Conservation (phyloP, 1,140 invertebrate genomes). For the Drosophila suzukii region DNA sequence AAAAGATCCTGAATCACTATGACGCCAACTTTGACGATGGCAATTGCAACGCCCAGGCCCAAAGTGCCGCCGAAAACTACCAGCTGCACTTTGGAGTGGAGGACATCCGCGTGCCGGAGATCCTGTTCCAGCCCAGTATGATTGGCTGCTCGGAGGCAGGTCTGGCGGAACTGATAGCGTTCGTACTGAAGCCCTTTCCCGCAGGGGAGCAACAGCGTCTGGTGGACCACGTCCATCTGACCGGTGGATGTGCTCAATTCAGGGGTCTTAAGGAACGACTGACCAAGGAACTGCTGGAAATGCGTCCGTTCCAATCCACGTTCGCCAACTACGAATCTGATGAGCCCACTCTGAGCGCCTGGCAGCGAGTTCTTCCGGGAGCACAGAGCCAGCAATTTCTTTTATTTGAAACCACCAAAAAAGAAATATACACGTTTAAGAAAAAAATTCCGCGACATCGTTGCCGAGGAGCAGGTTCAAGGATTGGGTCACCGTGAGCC, state of each 20-base stretch:
- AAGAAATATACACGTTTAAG: slow-evolving; percentile 38
- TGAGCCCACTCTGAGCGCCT: slow-evolving; percentile 90
- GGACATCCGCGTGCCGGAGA: slow-evolving; percentile 91
- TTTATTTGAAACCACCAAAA: slow-evolving; percentile 73
- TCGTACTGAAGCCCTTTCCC: slow-evolving; percentile 92
- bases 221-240: slow-evolving; percentile 91
- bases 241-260: slow-evolving; percentile 90
- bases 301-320: slow-evolving; percentile 93
- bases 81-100: slow-evolving; percentile 95
- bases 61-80: slow-evolving; percentile 86
- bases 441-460: slow-evolving; percentile 74
- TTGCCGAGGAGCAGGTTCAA: slow-evolving; percentile 83
- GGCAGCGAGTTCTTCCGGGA: slow-evolving; percentile 94
- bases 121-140: slow-evolving; percentile 97
- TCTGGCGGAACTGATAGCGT: slow-evolving; percentile 94
- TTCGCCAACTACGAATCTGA: slow-evolving; percentile 90
- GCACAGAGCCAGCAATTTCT: slow-evolving; percentile 90
- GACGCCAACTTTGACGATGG: slow-evolving; percentile 89
- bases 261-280: slow-evolving; percentile 90
- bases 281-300: slow-evolving; percentile 91
- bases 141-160: slow-evolving; percentile 94
- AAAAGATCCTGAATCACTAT: slow-evolving; percentile 92
- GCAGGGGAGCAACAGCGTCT: slow-evolving; percentile 88
- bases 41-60: slow-evolving; percentile 46
- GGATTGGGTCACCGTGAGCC: slow-evolving; percentile 75